These are phyloP conservation scores for Anodontia alba DNA, from an alignment of 2,888 invertebrate genomes.

Conservation along the genomic window DNA sequence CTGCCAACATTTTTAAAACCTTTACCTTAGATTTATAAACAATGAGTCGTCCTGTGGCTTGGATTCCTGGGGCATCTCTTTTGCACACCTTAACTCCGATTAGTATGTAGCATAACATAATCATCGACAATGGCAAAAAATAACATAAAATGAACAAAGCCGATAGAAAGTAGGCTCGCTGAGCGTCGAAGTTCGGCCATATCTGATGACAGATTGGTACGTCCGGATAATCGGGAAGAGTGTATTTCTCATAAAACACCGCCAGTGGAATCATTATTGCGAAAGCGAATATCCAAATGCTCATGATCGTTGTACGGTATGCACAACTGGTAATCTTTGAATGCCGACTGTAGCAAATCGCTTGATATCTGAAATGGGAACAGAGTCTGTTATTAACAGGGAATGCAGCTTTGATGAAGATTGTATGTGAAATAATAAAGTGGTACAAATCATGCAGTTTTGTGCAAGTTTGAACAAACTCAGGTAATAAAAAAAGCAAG, in stretches of 20 bases:
- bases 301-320: slow-evolving; percentile 93
- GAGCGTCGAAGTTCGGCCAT: slow-evolving; percentile 94
- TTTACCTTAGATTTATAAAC: slow-evolving; percentile 95
- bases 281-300: slow-evolving; percentile 94
- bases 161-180: slow-evolving; percentile 93
- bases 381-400: neutral
- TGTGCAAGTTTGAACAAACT: too few relatives aligned
- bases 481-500: too few relatives aligned
- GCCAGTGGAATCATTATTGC: slow-evolving; percentile 94
- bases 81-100: slow-evolving; percentile 97
- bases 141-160: slow-evolving; percentile 96
- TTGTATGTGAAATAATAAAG: too few relatives aligned
- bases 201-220: slow-evolving; percentile 80
- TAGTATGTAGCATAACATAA: slow-evolving; percentile 95
- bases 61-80: slow-evolving; percentile 94
- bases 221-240: slow-evolving; percentile 37
- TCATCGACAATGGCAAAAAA: slow-evolving; percentile 94
- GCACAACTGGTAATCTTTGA: slow-evolving; percentile 95
- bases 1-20: slow-evolving; percentile 97
- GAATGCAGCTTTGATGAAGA: too few relatives aligned
- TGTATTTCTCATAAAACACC: slow-evolving; percentile 93
- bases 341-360: slow-evolving; percentile 97
- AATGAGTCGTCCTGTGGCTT: slow-evolving; percentile 85
- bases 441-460: too few relatives aligned
- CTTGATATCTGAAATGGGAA: slow-evolving; percentile 91